Percentiles rank a stretch among this genome's conserved stretches.
Conservation (phyloP, 2,888 invertebrate genomes). For the Athripsodes cinereus region DNA sequence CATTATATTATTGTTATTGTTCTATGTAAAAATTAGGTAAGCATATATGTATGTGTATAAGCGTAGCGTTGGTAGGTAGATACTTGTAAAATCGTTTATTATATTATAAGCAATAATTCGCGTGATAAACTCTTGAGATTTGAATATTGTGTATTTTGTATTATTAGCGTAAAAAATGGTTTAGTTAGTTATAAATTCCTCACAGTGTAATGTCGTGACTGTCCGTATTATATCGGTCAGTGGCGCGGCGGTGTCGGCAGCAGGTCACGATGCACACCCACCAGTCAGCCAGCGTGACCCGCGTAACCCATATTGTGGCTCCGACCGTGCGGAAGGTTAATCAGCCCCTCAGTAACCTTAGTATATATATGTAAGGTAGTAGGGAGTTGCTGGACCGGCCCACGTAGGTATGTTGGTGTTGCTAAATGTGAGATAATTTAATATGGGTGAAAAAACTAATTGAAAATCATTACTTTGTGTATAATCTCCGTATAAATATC, state of each 20-base stretch:
- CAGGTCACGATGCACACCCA: constrained; percentile 4
- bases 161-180: background rate
- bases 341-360: background rate
- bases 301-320: constrained; percentile 3
- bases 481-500: too few species aligned
- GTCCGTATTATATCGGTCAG: constrained; percentile 10
- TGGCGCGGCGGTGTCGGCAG: background rate
- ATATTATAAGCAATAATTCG: too few species aligned
- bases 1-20: too few species aligned
- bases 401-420: too few species aligned
- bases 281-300: constrained; percentile 4
- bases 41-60: too few species aligned
- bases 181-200: background rate
- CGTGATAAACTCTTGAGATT: too few species aligned
- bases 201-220: background rate
- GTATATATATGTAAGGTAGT: too few species aligned
- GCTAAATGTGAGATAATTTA: too few species aligned
- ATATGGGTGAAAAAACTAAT: too few species aligned
- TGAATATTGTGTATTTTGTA: background rate
- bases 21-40: too few species aligned
- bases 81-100: background rate
- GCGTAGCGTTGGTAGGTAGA: background rate
- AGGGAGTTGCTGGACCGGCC: too few species aligned
- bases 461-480: too few species aligned
- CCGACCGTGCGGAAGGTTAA: background rate